Percentiles rank a stretch among this genome's conserved stretches.
These are phyloP conservation scores for Siniperca scherzeri DNA, from an alignment of 2,797 vertebrate species.

Conservation along the genomic window DNA sequence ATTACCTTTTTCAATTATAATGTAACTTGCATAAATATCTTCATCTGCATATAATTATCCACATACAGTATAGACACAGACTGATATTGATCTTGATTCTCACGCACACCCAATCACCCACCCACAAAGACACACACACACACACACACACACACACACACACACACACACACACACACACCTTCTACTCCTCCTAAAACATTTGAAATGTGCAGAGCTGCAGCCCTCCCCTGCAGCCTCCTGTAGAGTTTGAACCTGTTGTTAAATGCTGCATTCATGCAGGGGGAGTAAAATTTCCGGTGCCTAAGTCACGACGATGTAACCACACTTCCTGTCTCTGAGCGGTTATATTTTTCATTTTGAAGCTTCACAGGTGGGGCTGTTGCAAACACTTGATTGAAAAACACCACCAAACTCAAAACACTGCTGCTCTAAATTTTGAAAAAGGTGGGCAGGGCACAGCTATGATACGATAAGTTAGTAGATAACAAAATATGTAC, in stretches of 20 bases:
- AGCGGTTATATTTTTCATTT: constrained; percentile 32
- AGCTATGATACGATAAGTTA: neutral
- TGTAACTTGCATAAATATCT: neutral
- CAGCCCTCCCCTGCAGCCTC: constrained; percentile 42
- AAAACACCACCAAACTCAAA: constrained; percentile 29
- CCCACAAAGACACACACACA: neutral
- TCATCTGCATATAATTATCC: neutral
- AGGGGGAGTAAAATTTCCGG: constrained; percentile 60
- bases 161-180: constrained; percentile 24
- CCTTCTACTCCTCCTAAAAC: neutral
- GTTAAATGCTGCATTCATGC: constrained; percentile 15
- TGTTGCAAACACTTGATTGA: constrained; percentile 21
- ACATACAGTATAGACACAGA: neutral
- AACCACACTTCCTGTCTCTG: constrained; percentile 78
- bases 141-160: constrained; percentile 4
- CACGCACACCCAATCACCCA: constrained; percentile 6
- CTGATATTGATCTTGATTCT: neutral
- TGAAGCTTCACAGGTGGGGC: constrained; percentile 52
- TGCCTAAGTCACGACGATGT: constrained; percentile 15
- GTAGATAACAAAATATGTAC: neutral
- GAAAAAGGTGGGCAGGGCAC: neutral
- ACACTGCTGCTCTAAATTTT: neutral
- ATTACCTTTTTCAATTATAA: neutral
- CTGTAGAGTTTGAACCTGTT: constrained; percentile 20
- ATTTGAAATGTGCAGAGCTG: constrained; percentile 32